Evolutionary conservation across 1,140 invertebrate species (phyloP).

Genomic region (Trichonephila clavata): DNA sequence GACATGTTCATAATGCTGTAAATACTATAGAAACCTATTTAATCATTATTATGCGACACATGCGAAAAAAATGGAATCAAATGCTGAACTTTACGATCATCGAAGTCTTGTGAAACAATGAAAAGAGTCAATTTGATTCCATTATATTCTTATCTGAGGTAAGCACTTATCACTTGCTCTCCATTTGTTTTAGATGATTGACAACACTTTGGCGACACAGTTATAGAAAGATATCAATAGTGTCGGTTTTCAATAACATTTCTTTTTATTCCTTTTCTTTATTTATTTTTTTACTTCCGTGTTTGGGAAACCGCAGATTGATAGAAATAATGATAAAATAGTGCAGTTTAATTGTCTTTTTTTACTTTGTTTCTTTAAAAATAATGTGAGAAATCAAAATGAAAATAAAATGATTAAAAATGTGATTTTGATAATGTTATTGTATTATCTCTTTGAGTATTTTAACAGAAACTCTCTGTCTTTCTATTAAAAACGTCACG

Average conservation of each 20-base stretch:
- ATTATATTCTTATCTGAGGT: background rate
- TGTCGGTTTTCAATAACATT: background rate
- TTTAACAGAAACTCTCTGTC: no score
- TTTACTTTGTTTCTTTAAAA: no score
- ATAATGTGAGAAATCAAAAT: no score
- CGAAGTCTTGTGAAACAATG: background rate
- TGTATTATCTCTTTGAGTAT: no score
- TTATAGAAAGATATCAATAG: conserved; percentile 25
- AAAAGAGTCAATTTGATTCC: background rate
- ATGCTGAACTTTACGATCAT: background rate
- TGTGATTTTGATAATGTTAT: no score
- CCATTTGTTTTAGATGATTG: conserved; percentile 29
- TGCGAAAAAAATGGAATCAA: no score
- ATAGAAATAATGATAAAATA: background rate
- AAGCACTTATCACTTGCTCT: conserved; percentile 14
- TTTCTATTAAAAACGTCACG: no score
- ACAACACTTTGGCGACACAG: conserved; percentile 30
- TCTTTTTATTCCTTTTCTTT: background rate
- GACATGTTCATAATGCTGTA: no score
- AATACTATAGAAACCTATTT: no score
- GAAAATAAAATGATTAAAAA: no score
- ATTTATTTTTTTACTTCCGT: background rate
- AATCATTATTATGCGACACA: no score
- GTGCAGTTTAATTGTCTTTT: background rate
- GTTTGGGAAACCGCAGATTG: conserved; percentile 6